Evolutionary conservation across 2,113 vertebrate species (phyloP), one percentile per base, ranked within the genome.

Genomic region (Lycaon pictus): DNA sequence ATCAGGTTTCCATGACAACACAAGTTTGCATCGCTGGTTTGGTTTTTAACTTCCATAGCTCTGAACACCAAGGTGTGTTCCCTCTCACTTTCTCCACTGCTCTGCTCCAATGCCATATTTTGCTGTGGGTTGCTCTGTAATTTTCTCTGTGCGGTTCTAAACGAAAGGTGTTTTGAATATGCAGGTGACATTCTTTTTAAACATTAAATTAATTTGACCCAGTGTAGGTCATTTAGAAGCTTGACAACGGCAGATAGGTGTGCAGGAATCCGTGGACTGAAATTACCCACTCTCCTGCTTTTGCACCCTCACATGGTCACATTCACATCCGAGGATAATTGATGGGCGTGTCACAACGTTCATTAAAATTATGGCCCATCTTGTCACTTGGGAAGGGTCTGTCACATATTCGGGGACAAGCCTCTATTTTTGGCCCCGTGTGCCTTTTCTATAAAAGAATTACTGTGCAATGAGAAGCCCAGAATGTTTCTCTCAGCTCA

Each of bases 151-250:
- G 29, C n/a, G 32, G 0, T 65, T 87, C 72, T 67, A 48, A 92
- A 71, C 37, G 29, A 43, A 62, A 55, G 69, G 1, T 85, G 63
- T 77, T 97, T 96, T 96, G 81, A 94, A 87, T 93, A 88, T 60
- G 32, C 53, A 96, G 79, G 62, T 76, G 51, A 95, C 23, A 23
- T 76, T 86, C 32, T 96, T 97, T 94, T 88, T 80, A 84, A 93
- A 86, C 15, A 92, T 56, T 88, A 92, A 93, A 83, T 97, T 92
- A 96, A 94, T 95, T 96, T 93, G 97, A 95, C 89, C 37, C 88
- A 62, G 32, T 15, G 15, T 56, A 65, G 55, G 53, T 88, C 90
- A 91, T 95, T 96, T 67, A 72, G 17, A 72, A 58, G 67, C 37
- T 82, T 94, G 92, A 83, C 69, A 79, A 67, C 32, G 87, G 3